Evolutionary conservation across 2,797 vertebrate species (phyloP).

Genomic region (Podargus strigoides): DNA sequence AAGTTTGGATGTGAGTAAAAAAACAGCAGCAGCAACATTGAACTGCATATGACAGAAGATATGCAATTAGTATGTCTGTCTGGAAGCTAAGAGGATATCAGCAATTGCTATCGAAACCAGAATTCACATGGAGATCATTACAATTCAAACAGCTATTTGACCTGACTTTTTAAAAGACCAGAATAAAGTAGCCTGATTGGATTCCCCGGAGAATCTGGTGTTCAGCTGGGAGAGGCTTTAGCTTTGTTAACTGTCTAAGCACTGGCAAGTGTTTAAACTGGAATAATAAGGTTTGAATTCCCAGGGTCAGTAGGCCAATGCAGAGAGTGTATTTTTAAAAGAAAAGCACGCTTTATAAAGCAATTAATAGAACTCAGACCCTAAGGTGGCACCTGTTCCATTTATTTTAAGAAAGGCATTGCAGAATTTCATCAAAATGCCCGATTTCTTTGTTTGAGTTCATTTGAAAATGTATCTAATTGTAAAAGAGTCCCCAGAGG

Average conservation of each 20-base stretch:
- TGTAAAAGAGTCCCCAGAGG: not conserved
- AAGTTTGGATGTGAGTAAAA: not conserved
- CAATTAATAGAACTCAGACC: slow-evolving; percentile 9
- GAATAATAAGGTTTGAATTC: slow-evolving; percentile 46
- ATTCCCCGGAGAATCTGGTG: not conserved
- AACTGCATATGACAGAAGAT: not conserved
- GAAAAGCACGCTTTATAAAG: slow-evolving; percentile 13
- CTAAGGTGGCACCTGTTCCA: slow-evolving; percentile 14
- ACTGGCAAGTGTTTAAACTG: slow-evolving; percentile 24
- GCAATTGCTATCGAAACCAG: not conserved
- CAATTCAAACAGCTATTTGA: slow-evolving; percentile 39
- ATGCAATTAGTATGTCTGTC: not conserved
- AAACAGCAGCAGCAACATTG: not conserved
- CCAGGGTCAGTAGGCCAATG: slow-evolving; percentile 24
- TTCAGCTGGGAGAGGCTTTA: slow-evolving; percentile 25
- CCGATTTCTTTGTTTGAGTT: slow-evolving; percentile 6
- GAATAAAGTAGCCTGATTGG: slow-evolving; percentile 18
- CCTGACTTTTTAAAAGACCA: not conserved
- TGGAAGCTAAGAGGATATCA: not conserved
- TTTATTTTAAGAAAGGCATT: not conserved
- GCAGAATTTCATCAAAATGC: not conserved
- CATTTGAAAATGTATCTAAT: not conserved
- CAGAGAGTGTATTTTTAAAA: not conserved
- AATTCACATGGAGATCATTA: slow-evolving; percentile 30
- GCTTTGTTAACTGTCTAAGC: slow-evolving; percentile 21